These are phyloP conservation scores for Syrrhaptes paradoxus DNA, from an alignment of 2,113 vertebrate genomes.

Conservation along the genomic window DNA sequence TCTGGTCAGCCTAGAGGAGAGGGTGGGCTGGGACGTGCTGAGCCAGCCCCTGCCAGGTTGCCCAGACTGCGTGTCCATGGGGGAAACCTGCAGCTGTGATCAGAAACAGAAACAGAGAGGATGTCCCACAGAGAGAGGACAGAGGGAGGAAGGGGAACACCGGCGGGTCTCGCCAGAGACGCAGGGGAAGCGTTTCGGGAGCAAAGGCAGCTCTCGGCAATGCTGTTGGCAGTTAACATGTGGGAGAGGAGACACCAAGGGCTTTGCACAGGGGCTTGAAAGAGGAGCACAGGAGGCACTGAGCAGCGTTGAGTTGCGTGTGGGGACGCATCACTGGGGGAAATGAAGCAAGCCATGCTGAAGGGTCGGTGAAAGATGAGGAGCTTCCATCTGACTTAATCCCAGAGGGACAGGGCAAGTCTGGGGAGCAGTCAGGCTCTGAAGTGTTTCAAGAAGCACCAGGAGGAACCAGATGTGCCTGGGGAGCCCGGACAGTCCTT, in stretches of 20 bases:
- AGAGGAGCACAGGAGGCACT: not conserved
- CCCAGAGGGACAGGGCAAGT: not conserved
- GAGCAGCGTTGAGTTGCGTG: not conserved
- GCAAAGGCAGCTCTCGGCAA: fast-evolving
- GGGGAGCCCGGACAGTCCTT: fast-evolving
- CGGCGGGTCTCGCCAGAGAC: not conserved
- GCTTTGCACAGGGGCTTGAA: not conserved
- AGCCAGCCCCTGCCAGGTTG: not conserved
- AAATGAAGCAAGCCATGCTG: not conserved
- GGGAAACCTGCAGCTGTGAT: fast-evolving
- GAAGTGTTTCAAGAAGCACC: not conserved
- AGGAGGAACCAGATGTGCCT: not conserved
- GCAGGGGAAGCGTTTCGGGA: not conserved
- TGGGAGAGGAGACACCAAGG: not conserved
- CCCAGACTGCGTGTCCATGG: not conserved
- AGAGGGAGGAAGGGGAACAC: not conserved
- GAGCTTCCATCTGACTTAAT: not conserved
- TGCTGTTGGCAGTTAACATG: not conserved
- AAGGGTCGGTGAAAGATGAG: not conserved
- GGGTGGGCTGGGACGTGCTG: not conserved
- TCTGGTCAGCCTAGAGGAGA: not conserved
- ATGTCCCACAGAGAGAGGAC: not conserved
- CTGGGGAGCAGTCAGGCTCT: not conserved
- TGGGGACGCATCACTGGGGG: not conserved
- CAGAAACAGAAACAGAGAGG: not conserved